These are phyloP conservation scores for Bradypodion pumilum DNA, from an alignment of 2,797 vertebrate genomes.

Conservation along the genomic window DNA sequence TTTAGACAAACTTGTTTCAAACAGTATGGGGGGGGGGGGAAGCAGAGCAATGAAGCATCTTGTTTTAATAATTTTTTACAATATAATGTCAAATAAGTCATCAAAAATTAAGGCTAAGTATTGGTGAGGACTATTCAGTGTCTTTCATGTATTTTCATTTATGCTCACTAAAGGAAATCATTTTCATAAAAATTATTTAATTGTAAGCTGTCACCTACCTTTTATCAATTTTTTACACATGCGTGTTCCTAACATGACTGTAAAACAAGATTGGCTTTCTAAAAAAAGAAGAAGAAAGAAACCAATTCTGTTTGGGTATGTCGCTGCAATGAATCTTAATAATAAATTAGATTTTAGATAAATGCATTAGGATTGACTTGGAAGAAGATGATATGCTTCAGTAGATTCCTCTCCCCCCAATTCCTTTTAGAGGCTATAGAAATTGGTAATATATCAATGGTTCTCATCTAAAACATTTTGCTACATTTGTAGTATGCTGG, in stretches of 20 bases:
- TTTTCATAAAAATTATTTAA: neutral
- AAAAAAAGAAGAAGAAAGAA: conserved; percentile 13
- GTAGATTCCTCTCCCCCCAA: neutral
- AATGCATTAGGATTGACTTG: conserved; percentile 6
- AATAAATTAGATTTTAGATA: conserved; percentile 7
- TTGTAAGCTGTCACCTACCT: conserved; percentile 17
- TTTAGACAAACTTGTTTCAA: conserved; percentile 84
- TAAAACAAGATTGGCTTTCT: conserved; percentile 36
- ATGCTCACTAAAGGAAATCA: conserved; percentile 51
- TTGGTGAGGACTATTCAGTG: conserved; percentile 53
- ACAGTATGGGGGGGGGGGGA: conserved; percentile 34
- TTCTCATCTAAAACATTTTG: conserved; percentile 40
- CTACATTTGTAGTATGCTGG: conserved; percentile 50
- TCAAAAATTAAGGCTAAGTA: conserved; percentile 59
- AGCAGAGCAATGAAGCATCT: conserved; percentile 74
- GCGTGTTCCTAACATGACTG: conserved; percentile 38
- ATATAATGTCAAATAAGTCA: conserved; percentile 69
- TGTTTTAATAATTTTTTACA: conserved; percentile 74
- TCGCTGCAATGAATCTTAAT: conserved; percentile 33
- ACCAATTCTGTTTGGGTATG: neutral
- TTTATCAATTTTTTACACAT: conserved; percentile 3
- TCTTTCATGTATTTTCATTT: conserved; percentile 58
- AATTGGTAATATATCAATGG: conserved; percentile 15
- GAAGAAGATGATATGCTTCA: neutral
- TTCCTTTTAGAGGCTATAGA: neutral